These are phyloP conservation scores for Axis porcinus DNA, from an alignment of 2,113 vertebrate genomes.

Conservation along the genomic window DNA sequence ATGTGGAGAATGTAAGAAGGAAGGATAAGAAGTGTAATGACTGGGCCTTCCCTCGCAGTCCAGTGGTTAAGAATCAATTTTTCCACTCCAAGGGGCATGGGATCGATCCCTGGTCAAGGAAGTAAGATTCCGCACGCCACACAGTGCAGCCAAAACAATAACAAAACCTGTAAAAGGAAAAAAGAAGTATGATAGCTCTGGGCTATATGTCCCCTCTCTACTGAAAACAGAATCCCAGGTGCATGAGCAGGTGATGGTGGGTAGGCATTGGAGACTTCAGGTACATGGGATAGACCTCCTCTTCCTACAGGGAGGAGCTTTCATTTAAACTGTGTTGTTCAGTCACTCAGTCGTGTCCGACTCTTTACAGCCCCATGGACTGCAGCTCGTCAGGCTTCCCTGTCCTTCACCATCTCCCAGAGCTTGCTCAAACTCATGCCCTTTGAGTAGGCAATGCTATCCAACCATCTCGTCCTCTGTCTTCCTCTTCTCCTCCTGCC, in stretches of 20 bases:
- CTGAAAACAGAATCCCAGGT: not conserved
- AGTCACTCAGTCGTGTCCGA: not conserved
- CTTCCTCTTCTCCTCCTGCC: not conserved
- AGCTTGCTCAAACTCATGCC: not conserved
- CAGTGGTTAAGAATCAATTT: not conserved
- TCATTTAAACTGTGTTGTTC: not conserved
- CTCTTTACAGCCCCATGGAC: not conserved
- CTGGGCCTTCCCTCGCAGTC: not conserved
- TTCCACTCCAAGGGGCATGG: not conserved
- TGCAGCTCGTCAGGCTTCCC: not conserved
- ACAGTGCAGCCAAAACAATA: not conserved
- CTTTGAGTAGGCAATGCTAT: not conserved
- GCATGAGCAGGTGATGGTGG: not conserved
- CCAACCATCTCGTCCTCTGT: not conserved
- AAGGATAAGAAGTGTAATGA: not conserved
- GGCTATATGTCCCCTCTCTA: not conserved
- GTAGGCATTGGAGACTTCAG: not conserved
- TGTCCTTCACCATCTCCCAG: not conserved
- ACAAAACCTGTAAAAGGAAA: not conserved
- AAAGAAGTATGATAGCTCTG: not conserved
- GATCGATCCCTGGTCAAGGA: not conserved
- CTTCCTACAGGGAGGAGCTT: not conserved
- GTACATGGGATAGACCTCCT: not conserved
- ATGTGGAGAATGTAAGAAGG: not conserved
- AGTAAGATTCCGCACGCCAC: not conserved